These are phyloP conservation scores for Aptenodytes forsteri DNA, from an alignment of 2,113 vertebrate genomes.

Conservation along the genomic window DNA sequence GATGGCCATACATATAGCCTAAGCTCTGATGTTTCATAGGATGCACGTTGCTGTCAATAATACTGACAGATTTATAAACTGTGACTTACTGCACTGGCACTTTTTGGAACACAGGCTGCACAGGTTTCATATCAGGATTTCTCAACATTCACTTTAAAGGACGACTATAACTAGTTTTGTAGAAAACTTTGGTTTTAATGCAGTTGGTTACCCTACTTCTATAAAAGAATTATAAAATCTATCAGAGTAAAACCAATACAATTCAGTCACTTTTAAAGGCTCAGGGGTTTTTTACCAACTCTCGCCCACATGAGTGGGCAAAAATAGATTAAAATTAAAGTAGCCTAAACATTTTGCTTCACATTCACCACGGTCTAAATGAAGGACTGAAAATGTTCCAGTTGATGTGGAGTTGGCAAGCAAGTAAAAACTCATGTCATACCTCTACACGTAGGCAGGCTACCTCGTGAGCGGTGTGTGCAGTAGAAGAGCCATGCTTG, in stretches of 20 bases:
- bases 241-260: not conserved
- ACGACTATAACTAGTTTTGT: not conserved
- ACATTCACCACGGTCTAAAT: not conserved
- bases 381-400: not conserved
- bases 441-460: not conserved
- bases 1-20: not conserved
- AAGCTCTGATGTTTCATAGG: not conserved
- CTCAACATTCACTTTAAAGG: not conserved
- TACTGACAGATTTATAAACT: not conserved
- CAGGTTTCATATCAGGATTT: not conserved
- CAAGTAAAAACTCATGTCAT: not conserved
- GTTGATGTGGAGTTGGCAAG: not conserved
- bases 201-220: not conserved
- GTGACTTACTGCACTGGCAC: not conserved
- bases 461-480: not conserved
- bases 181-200: not conserved
- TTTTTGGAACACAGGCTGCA: not conserved
- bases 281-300: rapidly evolving
- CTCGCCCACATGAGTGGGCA: not conserved
- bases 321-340: not conserved
- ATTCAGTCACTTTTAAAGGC: not conserved
- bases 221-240: not conserved
- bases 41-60: not conserved
- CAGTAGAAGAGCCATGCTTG: not conserved
- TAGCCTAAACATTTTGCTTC: not conserved